Base-by-base conservation (phyloP, 2,888 invertebrate genomes). In the Tenthredo livida region DNA sequence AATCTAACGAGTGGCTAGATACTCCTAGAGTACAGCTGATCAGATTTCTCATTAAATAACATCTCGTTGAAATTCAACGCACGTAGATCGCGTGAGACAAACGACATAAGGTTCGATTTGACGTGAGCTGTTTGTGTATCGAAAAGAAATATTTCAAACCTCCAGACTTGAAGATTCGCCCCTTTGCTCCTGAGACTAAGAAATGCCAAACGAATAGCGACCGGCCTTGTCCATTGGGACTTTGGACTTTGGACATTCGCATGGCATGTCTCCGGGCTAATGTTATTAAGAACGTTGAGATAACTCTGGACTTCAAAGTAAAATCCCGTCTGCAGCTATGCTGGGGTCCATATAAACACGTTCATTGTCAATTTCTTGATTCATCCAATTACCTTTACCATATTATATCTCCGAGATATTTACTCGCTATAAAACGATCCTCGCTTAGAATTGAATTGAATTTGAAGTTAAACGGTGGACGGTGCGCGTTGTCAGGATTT, bases 71-170 rank as follows among this genome's bases (percentile, higher is more conserved):
- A 15, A 80, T 80, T 80, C 80, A 25, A 40, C 0, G 6, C 80
- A 61, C 80, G 80, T 80, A 80, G 21, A 37, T 61, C 61, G 40
- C 58, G 78, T 21, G 78, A 80, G 78, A 80, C 61, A 80, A 80
- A 61, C 58, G 78, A 80, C 78, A 37, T 37, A 50, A 80, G 50
- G 80, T 61, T 61, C 80, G 80, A 80, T 61, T 61, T 80, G 80
- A 80, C 61, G 58, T 61, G 58, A 61, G 80, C n/a, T n/a, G 80
- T 33, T 80, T 80, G 61, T 80, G 25, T 61, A 80, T 61, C 61
- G 80, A 80, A 61, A 61, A 1, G 80, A 80, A 80, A 80, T 80
- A 80, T 80, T 80, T 61, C 58, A 80, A 80, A 40, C 80, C 37
- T 80, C 21, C 80, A 37, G 80, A 61, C 58, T 15, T 37, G 17